Evolutionary conservation across 2,113 vertebrate species (phyloP).

Genomic region (Ailuropoda melanoleuca): DNA sequence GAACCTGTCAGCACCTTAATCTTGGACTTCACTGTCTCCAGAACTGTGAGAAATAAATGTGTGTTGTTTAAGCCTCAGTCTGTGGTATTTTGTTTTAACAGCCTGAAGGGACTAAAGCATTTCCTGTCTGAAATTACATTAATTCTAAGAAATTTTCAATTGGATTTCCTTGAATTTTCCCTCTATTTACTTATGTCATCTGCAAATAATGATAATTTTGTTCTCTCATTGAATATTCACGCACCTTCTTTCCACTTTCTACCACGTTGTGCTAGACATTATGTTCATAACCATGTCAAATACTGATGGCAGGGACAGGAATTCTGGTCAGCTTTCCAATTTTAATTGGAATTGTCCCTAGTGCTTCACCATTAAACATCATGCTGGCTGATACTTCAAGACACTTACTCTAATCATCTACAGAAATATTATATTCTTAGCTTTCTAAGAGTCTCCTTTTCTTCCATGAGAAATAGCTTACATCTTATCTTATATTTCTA

Average conservation of each 20-base stretch:
- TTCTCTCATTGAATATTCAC: not conserved
- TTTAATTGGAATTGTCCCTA: slow-evolving; percentile 16
- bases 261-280: not conserved
- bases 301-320: not conserved
- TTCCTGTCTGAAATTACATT: not conserved
- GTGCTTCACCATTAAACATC: not conserved
- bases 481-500: not conserved
- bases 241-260: not conserved
- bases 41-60: not conserved
- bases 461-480: not conserved
- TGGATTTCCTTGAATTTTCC: not conserved
- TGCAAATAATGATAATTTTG: slow-evolving; percentile 32
- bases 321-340: not conserved
- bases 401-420: not conserved
- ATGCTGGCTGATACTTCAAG: not conserved
- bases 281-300: not conserved
- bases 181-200: not conserved
- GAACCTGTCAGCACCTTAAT: not conserved
- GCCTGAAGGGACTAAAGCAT: not conserved
- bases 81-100: not conserved
- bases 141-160: not conserved
- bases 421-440: not conserved
- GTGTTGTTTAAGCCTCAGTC: not conserved
- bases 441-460: slow-evolving; percentile 18
- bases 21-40: not conserved